Conservation (phyloP, 2,797 vertebrate genomes). For the Staurois parvus region DNA sequence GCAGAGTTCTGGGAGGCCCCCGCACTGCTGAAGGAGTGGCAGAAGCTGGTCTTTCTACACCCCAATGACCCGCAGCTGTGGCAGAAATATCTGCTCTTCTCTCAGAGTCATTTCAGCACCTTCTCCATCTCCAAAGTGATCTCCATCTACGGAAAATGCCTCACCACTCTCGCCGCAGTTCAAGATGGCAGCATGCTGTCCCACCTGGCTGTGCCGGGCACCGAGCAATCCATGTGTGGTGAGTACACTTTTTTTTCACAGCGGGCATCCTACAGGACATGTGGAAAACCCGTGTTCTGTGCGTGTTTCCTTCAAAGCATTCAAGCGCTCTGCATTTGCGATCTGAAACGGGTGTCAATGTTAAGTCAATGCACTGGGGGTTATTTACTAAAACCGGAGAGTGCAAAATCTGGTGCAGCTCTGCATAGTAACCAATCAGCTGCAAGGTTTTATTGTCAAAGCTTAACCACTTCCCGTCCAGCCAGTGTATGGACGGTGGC, state of each 20-base stretch:
- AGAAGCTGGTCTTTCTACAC: constrained; percentile 93
- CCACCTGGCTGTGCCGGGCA: constrained; percentile 86
- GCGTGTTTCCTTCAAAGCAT: too few relatives aligned
- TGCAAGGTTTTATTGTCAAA: too few relatives aligned
- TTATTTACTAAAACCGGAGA: too few relatives aligned
- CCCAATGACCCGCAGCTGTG: constrained; percentile 90
- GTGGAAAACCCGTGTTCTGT: too few relatives aligned
- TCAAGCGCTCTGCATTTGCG: too few relatives aligned
- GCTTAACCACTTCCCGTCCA: too few relatives aligned
- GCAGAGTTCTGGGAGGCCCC: constrained; percentile 90
- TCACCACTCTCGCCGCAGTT: constrained; percentile 89
- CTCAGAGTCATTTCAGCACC: constrained; percentile 93
- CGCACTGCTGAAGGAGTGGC: constrained; percentile 90
- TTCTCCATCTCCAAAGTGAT: constrained; percentile 89
- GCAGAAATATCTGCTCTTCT: constrained; percentile 90
- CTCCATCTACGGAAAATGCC: constrained; percentile 88
- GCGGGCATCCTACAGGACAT: too few relatives aligned
- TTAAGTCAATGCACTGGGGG: too few relatives aligned
- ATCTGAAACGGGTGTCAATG: too few relatives aligned
- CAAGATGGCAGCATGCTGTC: constrained; percentile 92
- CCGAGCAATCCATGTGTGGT: constrained; percentile 89
- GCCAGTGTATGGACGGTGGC: too few relatives aligned
- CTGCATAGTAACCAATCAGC: too few relatives aligned
- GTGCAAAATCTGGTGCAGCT: too few relatives aligned
- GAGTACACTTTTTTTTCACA: constrained; percentile 61